phyloP scores from a whole-genome alignment of 2,888 invertebrate genomes.

The Protodeltote pygarga region DNA sequence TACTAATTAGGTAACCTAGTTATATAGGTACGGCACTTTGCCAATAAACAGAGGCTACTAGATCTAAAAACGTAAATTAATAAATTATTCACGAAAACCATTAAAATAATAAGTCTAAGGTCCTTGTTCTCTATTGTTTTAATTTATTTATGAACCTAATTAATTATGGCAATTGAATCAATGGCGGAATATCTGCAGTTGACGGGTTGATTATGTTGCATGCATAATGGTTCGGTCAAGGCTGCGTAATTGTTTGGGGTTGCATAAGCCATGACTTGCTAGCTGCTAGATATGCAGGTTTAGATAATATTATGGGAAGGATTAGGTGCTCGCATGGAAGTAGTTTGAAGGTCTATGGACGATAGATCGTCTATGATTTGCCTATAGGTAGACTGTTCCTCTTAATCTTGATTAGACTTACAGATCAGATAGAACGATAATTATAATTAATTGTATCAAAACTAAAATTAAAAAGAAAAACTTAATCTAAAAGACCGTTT shows the following conservation, averaged over 20 bases:
- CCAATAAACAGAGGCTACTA: constrained; percentile 12
- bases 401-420: too few species aligned
- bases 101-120: constrained; percentile 26
- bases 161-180: constrained; percentile 23
- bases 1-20: neutral
- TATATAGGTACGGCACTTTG: neutral
- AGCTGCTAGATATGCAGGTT: neutral
- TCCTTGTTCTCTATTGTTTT: constrained; percentile 5
- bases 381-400: too few species aligned
- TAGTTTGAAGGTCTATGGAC: too few species aligned
- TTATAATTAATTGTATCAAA: too few species aligned
- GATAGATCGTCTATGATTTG: too few species aligned
- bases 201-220: constrained; percentile 6
- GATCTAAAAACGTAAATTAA: constrained; percentile 7
- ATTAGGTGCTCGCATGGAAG: too few species aligned
- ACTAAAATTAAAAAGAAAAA: too few species aligned
- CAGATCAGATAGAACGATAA: too few species aligned
- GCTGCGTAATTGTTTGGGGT: constrained; percentile 15
- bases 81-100: constrained; percentile 29
- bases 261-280: constrained; percentile 20
- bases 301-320: neutral
- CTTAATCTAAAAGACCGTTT: too few species aligned
- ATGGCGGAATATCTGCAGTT: constrained; percentile 11
- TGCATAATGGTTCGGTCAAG: constrained; percentile 34
- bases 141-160: constrained; percentile 16